Conservation (phyloP, 2,797 vertebrate genomes). For the Microcaecilia unicolor region DNA sequence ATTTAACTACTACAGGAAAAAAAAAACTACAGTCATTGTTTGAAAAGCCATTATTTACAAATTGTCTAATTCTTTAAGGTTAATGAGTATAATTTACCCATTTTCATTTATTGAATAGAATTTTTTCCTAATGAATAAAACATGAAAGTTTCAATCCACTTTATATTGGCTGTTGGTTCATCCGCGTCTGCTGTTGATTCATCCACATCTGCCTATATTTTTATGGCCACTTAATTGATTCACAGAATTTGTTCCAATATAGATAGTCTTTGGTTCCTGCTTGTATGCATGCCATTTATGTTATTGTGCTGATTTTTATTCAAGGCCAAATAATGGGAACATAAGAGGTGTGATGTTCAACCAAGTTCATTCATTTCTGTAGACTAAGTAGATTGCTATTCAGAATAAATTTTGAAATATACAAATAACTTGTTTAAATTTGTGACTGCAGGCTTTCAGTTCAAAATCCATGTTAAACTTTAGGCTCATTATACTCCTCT, state of each 20-base stretch:
- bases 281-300: conserved; percentile 52
- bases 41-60: conserved; percentile 75
- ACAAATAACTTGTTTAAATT: too few species aligned
- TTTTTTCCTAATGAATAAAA: conserved; percentile 70
- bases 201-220: conserved; percentile 53
- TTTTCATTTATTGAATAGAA: conserved; percentile 70
- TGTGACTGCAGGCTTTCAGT: too few species aligned
- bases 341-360: conserved; percentile 49
- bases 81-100: conserved; percentile 91
- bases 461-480: too few species aligned
- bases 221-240: conserved; percentile 64
- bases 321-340: conserved; percentile 54
- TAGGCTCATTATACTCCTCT: too few species aligned
- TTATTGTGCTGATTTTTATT: conserved; percentile 62
- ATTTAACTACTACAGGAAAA: conserved; percentile 47
- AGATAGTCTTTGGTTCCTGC: conserved; percentile 52
- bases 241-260: conserved; percentile 70
- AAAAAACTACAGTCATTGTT: conserved; percentile 69
- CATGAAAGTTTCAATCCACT: conserved; percentile 59
- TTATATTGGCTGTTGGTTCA: conserved; percentile 66
- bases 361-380: conserved; percentile 53
- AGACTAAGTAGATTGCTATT: too few species aligned
- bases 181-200: conserved; percentile 59
- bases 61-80: conserved; percentile 80
- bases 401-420: too few species aligned